A percentile compares a stretch with the other conserved stretches of the same genome.
Evolutionary conservation across 2,888 invertebrate genomes (phyloP).

Genomic region (Melangyna quadrimaculata): DNA sequence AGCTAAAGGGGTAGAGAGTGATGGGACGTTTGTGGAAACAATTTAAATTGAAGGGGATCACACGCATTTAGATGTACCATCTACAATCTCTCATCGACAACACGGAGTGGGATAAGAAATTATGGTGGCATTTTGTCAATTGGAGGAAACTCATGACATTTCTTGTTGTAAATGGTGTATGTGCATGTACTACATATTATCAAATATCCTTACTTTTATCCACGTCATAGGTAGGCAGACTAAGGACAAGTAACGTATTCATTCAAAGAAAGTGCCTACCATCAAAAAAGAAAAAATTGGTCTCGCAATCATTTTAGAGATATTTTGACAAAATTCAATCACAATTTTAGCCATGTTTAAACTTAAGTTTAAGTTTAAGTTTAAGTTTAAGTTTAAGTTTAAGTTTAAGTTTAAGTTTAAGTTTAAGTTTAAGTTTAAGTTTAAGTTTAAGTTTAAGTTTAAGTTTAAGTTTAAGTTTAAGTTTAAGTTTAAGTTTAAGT

Average conservation of each 20-base stretch:
- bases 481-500: no score
- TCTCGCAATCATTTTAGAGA: no score
- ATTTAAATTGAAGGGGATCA: slow-evolving; percentile 69
- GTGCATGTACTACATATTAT: neutral
- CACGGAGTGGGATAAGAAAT: slow-evolving; percentile 43
- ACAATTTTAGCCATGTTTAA: no score
- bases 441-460: no score
- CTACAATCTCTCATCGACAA: slow-evolving; percentile 30
- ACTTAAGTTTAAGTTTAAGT: no score
- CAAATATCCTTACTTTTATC: slow-evolving; percentile 41
- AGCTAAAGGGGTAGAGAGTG: slow-evolving; percentile 4
- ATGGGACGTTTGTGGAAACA: slow-evolving; percentile 54
- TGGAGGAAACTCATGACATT: slow-evolving; percentile 51
- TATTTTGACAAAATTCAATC: no score
- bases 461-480: no score
- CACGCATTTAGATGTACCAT: slow-evolving; percentile 49
- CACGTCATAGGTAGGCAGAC: neutral
- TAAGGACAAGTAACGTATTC: neutral
- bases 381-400: no score
- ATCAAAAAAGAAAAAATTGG: no score
- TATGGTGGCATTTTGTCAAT: slow-evolving; percentile 53
- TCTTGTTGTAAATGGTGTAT: slow-evolving; percentile 16
- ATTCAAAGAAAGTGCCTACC: neutral
- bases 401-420: no score
- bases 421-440: no score